Evolutionary conservation across 2,888 invertebrate species (phyloP).

Genomic region (Hartigia nigra): DNA sequence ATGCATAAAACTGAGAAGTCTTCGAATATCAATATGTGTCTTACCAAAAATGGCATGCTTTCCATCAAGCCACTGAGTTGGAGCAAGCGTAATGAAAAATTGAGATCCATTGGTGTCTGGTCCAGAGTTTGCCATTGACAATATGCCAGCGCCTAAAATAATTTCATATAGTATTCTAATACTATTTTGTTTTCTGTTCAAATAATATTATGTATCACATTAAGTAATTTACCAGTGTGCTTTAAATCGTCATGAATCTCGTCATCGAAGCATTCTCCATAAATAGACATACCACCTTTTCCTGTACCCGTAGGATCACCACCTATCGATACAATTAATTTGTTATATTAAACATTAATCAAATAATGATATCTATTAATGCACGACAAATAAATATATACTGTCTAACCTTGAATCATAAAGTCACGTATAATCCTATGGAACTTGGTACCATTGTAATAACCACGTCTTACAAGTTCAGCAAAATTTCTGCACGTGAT

Average conservation of each 20-base stretch:
- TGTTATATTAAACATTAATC: neutral
- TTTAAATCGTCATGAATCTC: conserved; percentile 94
- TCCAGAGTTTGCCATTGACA: conserved; percentile 98
- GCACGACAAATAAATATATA: neutral
- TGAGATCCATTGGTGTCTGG: conserved; percentile 98
- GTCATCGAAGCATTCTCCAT: conserved; percentile 94
- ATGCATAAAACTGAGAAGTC: neutral
- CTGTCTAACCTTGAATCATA: conserved; percentile 81
- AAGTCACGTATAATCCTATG: conserved; percentile 95
- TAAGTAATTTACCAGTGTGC: conserved; percentile 79
- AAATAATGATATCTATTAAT: neutral
- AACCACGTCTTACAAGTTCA: conserved; percentile 90
- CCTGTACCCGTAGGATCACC: conserved; percentile 99
- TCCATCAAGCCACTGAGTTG: conserved; percentile 97
- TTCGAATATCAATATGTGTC: conserved; percentile 6
- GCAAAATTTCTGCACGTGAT: conserved; percentile 97
- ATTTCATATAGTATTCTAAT: conserved; percentile 14
- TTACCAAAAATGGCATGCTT: conserved; percentile 96
- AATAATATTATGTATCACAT: neutral
- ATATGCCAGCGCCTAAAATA: conserved; percentile 73
- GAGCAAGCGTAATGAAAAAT: conserved; percentile 96
- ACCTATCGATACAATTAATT: conserved; percentile 58
- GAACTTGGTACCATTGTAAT: conserved; percentile 96
- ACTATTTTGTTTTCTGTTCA: neutral
- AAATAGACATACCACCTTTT: conserved; percentile 96